A percentile compares a stretch with the other conserved stretches of the same genome.
These are phyloP conservation scores for Agelas oroides DNA, from an alignment of 37 sponge, comb jelly and placozoan genomes.

Conservation along the genomic window DNA sequence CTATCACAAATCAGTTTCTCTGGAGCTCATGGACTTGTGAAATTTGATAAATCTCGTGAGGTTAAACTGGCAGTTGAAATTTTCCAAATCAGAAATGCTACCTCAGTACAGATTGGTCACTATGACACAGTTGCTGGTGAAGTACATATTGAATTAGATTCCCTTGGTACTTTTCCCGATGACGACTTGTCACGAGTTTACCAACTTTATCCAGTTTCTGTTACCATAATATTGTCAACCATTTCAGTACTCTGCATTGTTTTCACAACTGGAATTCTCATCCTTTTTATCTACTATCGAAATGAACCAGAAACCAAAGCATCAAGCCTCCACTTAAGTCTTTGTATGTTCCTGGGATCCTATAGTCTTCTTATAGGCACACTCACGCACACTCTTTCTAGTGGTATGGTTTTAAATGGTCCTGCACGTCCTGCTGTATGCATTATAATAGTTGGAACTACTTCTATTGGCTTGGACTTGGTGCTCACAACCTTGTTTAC, in stretches of 20 bases:
- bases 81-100: conserved; percentile 4
- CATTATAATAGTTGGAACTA: neutral
- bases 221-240: neutral
- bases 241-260: neutral
- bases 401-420: neutral
- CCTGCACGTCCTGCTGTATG: neutral
- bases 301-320: conserved; percentile 30
- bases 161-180: conserved; percentile 1
- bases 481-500: neutral
- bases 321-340: conserved; percentile 18
- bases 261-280: neutral
- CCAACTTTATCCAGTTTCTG: neutral
- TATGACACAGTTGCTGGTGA: neutral
- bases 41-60: neutral
- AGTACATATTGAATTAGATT: neutral
- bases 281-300: neutral
- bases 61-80: neutral
- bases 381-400: neutral
- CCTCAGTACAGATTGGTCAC: neutral
- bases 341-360: conserved; percentile 23
- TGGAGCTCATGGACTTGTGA: neutral
- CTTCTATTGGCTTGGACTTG: neutral
- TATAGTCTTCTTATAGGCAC: neutral
- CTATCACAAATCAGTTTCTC: conserved; percentile 4
- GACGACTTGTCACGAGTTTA: neutral